phyloP scores from a whole-genome alignment of 1,140 invertebrate species.

The Reticulitermes speratus region DNA sequence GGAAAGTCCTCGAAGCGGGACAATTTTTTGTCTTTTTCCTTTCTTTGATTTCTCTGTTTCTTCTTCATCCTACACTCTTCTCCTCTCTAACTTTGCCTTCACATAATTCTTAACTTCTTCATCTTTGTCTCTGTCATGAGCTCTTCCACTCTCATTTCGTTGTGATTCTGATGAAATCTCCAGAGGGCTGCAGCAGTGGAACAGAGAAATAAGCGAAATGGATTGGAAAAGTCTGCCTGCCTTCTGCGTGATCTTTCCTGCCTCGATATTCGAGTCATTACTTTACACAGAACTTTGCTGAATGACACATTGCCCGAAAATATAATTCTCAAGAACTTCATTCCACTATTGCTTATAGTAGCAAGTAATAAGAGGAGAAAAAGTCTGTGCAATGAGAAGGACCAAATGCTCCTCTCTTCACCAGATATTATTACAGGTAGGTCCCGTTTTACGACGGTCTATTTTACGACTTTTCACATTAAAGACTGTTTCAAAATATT shows the following conservation, averaged over 20 bases:
- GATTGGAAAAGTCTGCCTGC: slow-evolving; percentile 20
- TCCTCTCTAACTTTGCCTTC: slow-evolving; percentile 4
- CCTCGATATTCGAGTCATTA: background rate
- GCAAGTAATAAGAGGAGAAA: no score
- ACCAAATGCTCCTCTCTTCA: no score
- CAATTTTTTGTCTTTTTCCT: slow-evolving; percentile 17
- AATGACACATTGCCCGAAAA: background rate
- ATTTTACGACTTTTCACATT: no score
- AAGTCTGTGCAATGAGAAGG: no score
- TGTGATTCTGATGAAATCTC: background rate
- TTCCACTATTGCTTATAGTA: no score
- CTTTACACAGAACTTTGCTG: background rate
- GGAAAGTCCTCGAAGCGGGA: slow-evolving; percentile 30
- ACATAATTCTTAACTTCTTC: background rate
- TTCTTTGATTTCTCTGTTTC: background rate
- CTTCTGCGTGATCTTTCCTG: background rate
- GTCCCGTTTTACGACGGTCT: no score
- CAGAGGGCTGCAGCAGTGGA: background rate
- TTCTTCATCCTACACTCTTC: background rate
- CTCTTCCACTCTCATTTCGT: background rate
- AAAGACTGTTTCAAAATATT: no score
- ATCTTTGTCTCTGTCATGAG: background rate
- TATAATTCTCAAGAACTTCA: no score
- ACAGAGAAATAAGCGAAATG: slow-evolving; percentile 20
- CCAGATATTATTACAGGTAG: no score